These are phyloP conservation scores for Formica exsecta DNA, from an alignment of 1,140 invertebrate species.

Conservation along the genomic window DNA sequence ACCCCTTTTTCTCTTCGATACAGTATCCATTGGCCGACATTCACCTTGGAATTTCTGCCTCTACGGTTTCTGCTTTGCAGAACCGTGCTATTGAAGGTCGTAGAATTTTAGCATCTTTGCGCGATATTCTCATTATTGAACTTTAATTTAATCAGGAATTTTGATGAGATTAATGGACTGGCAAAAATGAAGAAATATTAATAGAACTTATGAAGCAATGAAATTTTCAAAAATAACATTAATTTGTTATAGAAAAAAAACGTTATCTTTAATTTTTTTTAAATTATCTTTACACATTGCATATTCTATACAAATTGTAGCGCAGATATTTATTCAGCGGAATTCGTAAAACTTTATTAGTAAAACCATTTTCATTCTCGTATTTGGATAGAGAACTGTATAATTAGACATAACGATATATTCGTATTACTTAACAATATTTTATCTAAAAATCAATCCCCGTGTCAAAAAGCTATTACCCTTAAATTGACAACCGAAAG, in stretches of 20 bases:
- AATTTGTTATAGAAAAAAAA: neutral
- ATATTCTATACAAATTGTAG: neutral
- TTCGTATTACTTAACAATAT: neutral
- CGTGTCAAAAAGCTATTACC: neutral
- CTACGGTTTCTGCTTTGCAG: neutral
- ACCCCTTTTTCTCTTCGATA: constrained; percentile 19
- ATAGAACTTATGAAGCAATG: neutral
- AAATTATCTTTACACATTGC: neutral
- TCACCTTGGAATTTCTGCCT: neutral
- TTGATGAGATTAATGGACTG: neutral
- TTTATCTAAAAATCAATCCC: neutral
- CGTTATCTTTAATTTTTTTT: neutral
- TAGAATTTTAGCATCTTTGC: neutral
- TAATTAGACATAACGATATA: neutral
- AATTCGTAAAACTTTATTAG: neutral
- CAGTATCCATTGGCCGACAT: constrained; percentile 51
- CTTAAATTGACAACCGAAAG: neutral
- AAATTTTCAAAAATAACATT: neutral
- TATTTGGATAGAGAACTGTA: neutral
- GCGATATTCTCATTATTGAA: neutral
- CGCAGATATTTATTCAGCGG: neutral
- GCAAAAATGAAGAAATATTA: neutral
- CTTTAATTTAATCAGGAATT: neutral
- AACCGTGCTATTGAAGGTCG: neutral
- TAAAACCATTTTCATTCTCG: neutral